Conservation (phyloP, 1,140 invertebrate species). For the Drosophila santomea region DNA sequence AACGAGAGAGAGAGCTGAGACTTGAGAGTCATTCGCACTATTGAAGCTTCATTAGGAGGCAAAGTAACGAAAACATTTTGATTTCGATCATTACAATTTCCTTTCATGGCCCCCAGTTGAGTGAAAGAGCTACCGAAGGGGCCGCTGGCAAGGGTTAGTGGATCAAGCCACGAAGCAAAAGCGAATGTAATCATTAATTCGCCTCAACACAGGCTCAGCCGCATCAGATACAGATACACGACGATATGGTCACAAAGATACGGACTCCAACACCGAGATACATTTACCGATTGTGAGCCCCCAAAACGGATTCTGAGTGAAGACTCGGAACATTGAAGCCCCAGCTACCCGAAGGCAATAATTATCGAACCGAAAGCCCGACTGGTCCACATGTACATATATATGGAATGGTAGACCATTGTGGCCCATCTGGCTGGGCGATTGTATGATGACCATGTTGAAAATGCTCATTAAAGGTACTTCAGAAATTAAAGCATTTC, state of each 20-base stretch:
- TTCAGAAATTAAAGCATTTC: constrained; percentile 83
- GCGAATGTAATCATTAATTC: constrained; percentile 77
- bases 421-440: constrained; percentile 16
- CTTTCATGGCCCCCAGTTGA: constrained; percentile 64
- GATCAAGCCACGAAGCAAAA: constrained; percentile 64
- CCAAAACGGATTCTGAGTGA: constrained; percentile 47
- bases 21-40: constrained; percentile 78
- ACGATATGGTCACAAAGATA: constrained; percentile 22
- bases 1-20: constrained; percentile 16
- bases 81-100: constrained; percentile 83
- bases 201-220: constrained; percentile 45
- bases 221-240: constrained; percentile 30
- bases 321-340: constrained; percentile 5
- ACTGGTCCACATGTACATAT: constrained; percentile 62
- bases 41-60: constrained; percentile 82
- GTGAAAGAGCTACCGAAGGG: constrained; percentile 73
- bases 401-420: constrained; percentile 65
- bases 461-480: constrained; percentile 82
- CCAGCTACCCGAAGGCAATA: constrained; percentile 64
- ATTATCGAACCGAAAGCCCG: constrained; percentile 66
- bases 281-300: constrained; percentile 66
- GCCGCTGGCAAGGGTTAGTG: constrained; percentile 69
- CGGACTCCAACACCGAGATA: constrained; percentile 51
- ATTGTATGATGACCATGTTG: constrained; percentile 81
- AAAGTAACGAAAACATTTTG: constrained; percentile 83